Evolutionary conservation across 2,797 vertebrate genomes (phyloP), one percentile per base, ranked within the genome.

Genomic region (Thunnus albacares): DNA sequence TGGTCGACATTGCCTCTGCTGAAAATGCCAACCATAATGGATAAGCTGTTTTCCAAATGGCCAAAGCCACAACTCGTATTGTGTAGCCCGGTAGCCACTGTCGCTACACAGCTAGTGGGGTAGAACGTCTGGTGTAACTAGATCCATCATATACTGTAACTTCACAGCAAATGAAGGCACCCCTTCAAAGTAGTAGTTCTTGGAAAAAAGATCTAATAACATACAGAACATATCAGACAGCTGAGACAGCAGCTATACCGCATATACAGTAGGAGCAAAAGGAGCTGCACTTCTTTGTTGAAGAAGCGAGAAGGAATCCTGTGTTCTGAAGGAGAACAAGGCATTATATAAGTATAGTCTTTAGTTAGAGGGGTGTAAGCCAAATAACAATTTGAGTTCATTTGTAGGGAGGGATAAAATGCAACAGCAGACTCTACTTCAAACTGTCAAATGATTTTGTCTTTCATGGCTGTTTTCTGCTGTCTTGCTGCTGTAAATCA

Each of bases 1-100:
- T 79, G 88, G 79, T 88, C 30, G 52, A 76, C 7, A 43, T 8
- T 80, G 79, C 68, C 79, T 81, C 67, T 76, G 61, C 72, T 38
- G 77, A 91, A 88, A 86, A 88, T 73, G 81, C 78, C 84, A 80
- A 58, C 81, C 77, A 74, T 90, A 91, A 93, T 86, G 86, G 90
- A 92, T 91, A 88, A 91, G 83, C 81, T 91, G 75, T 93, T 93
- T 90, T 92, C 88, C 90, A 91, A 91, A 85, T 78, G 87, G 81
- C 63, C 24, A 13, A 86, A 86, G 79, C 88, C 65, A 62, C 85
- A 80, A 80, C 81, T 86, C 30, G 3, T 86, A 82, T 87, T 87
- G 66, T 85, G 52, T 64, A 74, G 85, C 85, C 77, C 57, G 13
- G 75, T 84, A 83, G 83, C 75, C 76, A 52, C 82, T 71, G 83